Conservation (phyloP, 30 jellyfish, hydroid and myxozoan genomes). For the Pelagia noctiluca region DNA sequence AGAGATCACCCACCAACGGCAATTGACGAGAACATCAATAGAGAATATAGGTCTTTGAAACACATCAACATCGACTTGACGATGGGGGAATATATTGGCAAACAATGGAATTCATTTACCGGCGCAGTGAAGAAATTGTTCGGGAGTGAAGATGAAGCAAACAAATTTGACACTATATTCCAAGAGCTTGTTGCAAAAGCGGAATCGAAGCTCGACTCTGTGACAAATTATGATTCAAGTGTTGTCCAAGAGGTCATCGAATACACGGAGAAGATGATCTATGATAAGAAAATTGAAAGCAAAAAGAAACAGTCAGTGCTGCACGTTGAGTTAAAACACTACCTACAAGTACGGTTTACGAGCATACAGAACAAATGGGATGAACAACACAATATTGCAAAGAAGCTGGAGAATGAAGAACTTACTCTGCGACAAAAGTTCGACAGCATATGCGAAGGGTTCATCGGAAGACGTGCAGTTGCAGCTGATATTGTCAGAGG, state of each 20-base stretch:
- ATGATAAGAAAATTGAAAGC: neutral
- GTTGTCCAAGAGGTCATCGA: neutral
- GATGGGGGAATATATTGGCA: constrained; percentile 2
- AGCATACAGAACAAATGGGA: too few species aligned
- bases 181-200: neutral
- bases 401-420: too few species aligned
- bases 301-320: neutral
- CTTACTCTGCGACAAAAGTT: too few species aligned
- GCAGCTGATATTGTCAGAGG: neutral
- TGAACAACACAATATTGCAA: too few species aligned
- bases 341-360: neutral
- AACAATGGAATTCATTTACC: neutral
- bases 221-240: neutral
- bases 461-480: too few species aligned
- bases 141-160: neutral
- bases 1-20: neutral
- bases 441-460: too few species aligned
- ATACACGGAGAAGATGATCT: neutral
- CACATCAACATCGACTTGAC: constrained; percentile 6
- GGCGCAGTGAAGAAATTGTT: neutral
- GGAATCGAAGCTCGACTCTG: neutral
- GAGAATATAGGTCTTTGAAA: neutral
- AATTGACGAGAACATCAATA: neutral
- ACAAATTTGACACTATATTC: neutral
- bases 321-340: constrained; percentile 15